Evolutionary conservation across 2,888 invertebrate genomes (phyloP), one percentile per base, ranked within the genome.

Genomic region (Dynastes hyllus): DNA sequence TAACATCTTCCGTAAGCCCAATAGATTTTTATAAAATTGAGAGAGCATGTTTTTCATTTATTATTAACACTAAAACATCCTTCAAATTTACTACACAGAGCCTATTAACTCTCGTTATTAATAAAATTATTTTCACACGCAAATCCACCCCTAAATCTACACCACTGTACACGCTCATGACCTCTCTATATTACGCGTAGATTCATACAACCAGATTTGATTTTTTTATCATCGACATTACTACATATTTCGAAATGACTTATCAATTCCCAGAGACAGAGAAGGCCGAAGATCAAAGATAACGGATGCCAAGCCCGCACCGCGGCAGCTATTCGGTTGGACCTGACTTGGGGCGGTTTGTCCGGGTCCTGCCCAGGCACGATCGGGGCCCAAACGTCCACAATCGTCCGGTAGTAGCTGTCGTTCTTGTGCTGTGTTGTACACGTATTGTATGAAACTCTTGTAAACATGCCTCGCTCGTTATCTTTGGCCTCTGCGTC

Each of bases 381-480:
- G 63, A 32, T 29, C 63, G 63, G 27, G n/a, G 22, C 55, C 55
- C 22, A 13, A 37, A 37, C 32, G 32, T 37, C 55, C 55, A 16
- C 65, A 11, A 37, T 9, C 67, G 45, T 73, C 58, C 73, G 73
- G 73, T 73, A 73, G 73, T 73, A 2, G 58, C 73, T 53, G 71
- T 22, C 22, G 22, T 22, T 22, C 22, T 71, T 51, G 40, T 45
- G 37, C 6, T 45, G 67, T 27, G 67, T 45, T 45, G 67, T 67
- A 22, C 22, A 50, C 73, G 73, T 73, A 73, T 73, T 73, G 73
- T 73, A 58, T 58, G 73, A 58, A 73, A 73, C 73, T 73, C 73
- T 58, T 73, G 73, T 73, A 55, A 55, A 73, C 73, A 73, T 73
- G 73, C 61, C 73, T 73, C 58, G 58, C 73, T 73, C 73, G 73